Evolutionary conservation across 2,888 invertebrate species (phyloP).

Genomic region (Polymixis flavicincta): DNA sequence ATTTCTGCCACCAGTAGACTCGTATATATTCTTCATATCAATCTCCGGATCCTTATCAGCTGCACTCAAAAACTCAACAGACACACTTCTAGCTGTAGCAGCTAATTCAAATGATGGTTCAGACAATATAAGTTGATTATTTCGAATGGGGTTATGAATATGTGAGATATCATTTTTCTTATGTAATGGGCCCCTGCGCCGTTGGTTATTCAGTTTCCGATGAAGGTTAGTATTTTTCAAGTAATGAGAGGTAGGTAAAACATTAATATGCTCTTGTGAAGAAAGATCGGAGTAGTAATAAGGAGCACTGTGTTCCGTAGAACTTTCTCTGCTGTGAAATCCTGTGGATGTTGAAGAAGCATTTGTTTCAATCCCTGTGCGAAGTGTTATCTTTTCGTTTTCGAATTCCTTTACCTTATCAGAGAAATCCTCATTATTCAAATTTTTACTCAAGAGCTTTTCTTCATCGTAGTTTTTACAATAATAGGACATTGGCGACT

Average conservation of each 20-base stretch:
- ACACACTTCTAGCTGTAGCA: constrained; percentile 91
- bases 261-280: constrained; percentile 88
- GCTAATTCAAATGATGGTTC: constrained; percentile 89
- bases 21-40: constrained; percentile 93
- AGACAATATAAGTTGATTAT: constrained; percentile 78
- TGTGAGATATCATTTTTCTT: constrained; percentile 93
- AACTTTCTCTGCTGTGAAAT: constrained; percentile 92
- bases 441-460: constrained; percentile 82
- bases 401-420: constrained; percentile 88
- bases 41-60: constrained; percentile 92
- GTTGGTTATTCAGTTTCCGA: constrained; percentile 93
- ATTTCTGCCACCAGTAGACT: constrained; percentile 91
- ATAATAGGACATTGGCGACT: constrained; percentile 88
- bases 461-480: constrained; percentile 85
- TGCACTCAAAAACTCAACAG: constrained; percentile 92
- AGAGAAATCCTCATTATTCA: constrained; percentile 82
- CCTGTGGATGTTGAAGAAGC: constrained; percentile 85
- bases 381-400: constrained; percentile 81
- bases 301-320: constrained; percentile 93
- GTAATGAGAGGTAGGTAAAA: constrained; percentile 85
- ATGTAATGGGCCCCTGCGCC: constrained; percentile 91
- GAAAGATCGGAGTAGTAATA: constrained; percentile 96
- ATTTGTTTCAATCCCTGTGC: constrained; percentile 78
- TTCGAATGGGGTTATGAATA: constrained; percentile 93
- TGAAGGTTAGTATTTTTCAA: constrained; percentile 88